A percentile compares a stretch with the other conserved stretches of the same genome.
These are phyloP conservation scores for Gorsachius goisagi DNA, from an alignment of 2,113 vertebrate species.

Conservation along the genomic window DNA sequence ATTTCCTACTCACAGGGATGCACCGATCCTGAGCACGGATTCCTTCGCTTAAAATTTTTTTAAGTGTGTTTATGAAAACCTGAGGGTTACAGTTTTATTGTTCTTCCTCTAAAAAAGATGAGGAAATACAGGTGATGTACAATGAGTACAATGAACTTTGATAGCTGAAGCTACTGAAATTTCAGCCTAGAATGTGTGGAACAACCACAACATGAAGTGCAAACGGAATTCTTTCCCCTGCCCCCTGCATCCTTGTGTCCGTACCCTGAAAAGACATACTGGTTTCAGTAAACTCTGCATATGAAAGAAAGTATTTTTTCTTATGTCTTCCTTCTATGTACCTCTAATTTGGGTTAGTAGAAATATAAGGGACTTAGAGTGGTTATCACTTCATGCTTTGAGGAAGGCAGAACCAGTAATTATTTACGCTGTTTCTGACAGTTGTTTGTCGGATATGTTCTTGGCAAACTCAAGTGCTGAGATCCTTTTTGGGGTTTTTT, in stretches of 20 bases:
- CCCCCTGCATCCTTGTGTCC: background rate
- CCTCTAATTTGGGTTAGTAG: background rate
- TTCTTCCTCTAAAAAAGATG: background rate
- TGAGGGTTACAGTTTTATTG: background rate
- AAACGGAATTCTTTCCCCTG: background rate
- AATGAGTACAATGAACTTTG: background rate
- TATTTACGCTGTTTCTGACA: background rate
- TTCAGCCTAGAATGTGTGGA: background rate
- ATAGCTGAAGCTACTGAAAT: background rate
- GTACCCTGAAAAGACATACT: background rate
- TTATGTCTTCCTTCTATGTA: background rate
- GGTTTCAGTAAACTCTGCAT: background rate
- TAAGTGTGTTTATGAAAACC: background rate
- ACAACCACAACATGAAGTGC: background rate
- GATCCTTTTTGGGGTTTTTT: background rate
- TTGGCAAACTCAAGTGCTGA: background rate
- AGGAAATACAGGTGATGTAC: rapidly evolving
- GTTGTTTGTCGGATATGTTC: background rate
- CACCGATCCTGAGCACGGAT: too few species aligned
- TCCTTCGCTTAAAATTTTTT: background rate
- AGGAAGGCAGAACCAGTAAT: background rate
- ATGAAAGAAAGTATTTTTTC: background rate
- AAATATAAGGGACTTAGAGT: background rate
- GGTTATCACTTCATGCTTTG: background rate
- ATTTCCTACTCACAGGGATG: too few species aligned